Percentiles rank a stretch among this genome's conserved stretches.
Conservation (phyloP, 2,888 invertebrate species). For the Nymphalis polychloros region DNA sequence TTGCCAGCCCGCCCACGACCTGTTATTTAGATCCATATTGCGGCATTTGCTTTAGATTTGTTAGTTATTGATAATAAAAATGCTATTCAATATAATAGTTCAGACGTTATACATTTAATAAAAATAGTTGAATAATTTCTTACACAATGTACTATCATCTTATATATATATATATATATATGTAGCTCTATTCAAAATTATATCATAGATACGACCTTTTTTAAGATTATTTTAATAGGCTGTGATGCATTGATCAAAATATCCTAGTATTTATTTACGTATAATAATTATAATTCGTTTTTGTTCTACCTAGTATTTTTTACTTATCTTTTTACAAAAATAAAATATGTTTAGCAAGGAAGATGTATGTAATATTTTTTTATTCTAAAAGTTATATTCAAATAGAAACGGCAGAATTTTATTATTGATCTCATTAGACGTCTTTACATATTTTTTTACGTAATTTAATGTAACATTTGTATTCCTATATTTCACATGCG, state of each 20-base stretch:
- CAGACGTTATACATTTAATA: not conserved
- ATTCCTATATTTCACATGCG: conserved; percentile 4
- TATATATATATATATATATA: not conserved
- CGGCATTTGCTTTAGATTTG: not conserved
- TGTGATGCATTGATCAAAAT: conserved; percentile 22
- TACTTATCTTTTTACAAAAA: not conserved
- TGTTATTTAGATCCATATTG: conserved; percentile 37
- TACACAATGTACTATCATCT: not conserved
- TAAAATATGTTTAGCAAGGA: not conserved
- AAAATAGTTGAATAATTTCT: not conserved
- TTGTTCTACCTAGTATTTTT: not conserved
- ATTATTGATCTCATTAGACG: conserved; percentile 7
- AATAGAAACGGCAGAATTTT: not conserved
- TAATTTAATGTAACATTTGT: not conserved
- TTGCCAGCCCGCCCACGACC: conserved; percentile 84
- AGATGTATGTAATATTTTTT: not conserved
- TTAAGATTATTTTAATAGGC: conserved; percentile 12
- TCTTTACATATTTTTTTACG: conserved; percentile 2
- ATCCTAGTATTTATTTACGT: conserved; percentile 15
- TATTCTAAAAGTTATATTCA: not conserved
- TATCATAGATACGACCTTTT: not conserved
- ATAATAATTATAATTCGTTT: not conserved
- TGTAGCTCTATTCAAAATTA: conserved; percentile 3
- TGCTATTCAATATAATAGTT: conserved; percentile 1
- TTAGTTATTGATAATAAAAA: not conserved